These are phyloP conservation scores for Chelonus formosanus DNA, from an alignment of 2,888 invertebrate species.

Conservation along the genomic window DNA sequence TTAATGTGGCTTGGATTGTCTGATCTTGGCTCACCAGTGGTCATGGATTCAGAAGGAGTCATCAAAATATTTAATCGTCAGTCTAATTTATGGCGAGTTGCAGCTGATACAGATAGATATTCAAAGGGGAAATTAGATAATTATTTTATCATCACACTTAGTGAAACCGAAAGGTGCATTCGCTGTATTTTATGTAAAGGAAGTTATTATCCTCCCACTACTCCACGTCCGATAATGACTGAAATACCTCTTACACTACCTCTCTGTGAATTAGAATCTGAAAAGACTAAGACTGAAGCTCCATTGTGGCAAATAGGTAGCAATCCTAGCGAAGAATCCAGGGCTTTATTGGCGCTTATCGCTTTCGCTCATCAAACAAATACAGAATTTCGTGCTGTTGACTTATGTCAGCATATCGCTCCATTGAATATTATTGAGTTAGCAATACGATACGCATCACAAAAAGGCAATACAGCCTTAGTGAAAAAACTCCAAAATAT, in stretches of 20 bases:
- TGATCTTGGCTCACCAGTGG: conserved; percentile 81
- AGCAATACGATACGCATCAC: conserved; percentile 88
- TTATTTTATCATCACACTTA: conserved; percentile 80
- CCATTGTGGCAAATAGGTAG: conserved; percentile 73
- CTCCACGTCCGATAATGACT: conserved; percentile 83
- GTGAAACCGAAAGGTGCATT: conserved; percentile 80
- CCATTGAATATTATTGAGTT: conserved; percentile 81
- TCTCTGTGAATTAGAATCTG: conserved; percentile 79
- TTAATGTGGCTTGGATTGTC: conserved; percentile 83
- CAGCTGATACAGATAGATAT: conserved; percentile 78
- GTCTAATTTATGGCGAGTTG: conserved; percentile 81
- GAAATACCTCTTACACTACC: conserved; percentile 81
- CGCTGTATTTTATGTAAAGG: conserved; percentile 89
- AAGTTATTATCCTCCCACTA: conserved; percentile 84
- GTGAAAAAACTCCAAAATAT: conserved; percentile 75
- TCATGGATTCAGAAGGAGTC: conserved; percentile 80
- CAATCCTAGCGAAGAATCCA: conserved; percentile 72
- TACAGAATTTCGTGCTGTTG: conserved; percentile 85
- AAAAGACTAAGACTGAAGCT: conserved; percentile 86
- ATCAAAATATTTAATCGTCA: conserved; percentile 76
- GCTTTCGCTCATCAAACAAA: conserved; percentile 88
- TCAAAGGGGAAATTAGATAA: conserved; percentile 76
- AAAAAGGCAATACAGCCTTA: conserved; percentile 78
- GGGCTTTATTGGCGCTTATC: conserved; percentile 88
- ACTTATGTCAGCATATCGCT: conserved; percentile 83